Evolutionary conservation across 2,888 invertebrate genomes (phyloP).

Genomic region (Himalopsyche anomala): DNA sequence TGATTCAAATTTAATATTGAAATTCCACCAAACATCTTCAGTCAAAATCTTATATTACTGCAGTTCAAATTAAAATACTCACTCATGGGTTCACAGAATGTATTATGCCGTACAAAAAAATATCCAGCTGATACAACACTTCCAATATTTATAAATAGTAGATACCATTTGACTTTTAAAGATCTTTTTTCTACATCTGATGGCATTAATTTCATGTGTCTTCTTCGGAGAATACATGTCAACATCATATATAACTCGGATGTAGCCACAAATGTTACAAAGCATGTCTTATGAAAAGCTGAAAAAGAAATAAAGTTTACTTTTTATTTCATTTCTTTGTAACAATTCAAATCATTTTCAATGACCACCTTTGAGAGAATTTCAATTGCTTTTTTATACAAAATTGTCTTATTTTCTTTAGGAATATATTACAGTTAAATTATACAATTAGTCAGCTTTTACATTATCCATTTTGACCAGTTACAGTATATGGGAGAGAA

Average conservation of each 20-base stretch:
- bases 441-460: no score
- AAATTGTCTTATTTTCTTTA: no score
- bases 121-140: slow-evolving; percentile 89
- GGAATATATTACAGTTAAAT: no score
- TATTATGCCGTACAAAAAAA: slow-evolving; percentile 94
- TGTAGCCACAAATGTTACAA: slow-evolving; percentile 90
- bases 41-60: no score
- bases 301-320: slow-evolving; percentile 70
- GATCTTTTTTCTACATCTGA: slow-evolving; percentile 82
- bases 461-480: no score
- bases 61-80: slow-evolving; percentile 69
- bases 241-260: slow-evolving; percentile 93
- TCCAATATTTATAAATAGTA: slow-evolving; percentile 84
- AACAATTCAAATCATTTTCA: no score
- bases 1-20: no score
- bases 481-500: no score
- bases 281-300: slow-evolving; percentile 92
- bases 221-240: slow-evolving; percentile 83
- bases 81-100: slow-evolving; percentile 94
- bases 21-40: no score
- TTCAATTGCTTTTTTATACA: no score
- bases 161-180: slow-evolving; percentile 85
- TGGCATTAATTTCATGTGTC: slow-evolving; percentile 79
- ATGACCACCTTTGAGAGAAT: no score
- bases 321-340: no score